phyloP scores from a whole-genome alignment of 2,797 vertebrate genomes.

The Glyptemys insculpta region DNA sequence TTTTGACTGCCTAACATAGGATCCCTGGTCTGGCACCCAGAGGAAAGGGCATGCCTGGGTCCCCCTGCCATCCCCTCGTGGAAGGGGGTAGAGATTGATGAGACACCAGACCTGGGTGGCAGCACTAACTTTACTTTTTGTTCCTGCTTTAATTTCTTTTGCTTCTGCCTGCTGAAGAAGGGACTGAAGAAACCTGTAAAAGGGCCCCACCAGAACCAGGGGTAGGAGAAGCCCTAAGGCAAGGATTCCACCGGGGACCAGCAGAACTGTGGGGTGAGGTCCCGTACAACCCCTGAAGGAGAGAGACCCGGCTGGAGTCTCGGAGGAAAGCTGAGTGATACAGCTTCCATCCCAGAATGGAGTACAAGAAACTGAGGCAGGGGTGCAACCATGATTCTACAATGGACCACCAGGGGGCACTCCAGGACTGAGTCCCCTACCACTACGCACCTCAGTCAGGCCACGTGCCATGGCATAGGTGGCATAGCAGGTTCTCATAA shows the following conservation, averaged over 20 bases:
- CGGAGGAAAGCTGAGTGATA: neutral
- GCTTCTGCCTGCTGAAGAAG: neutral
- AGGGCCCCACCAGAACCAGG: too few relatives aligned
- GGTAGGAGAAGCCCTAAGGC: neutral
- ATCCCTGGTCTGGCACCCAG: too few relatives aligned
- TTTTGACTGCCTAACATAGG: too few relatives aligned
- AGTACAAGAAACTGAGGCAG: neutral
- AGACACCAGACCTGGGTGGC: too few relatives aligned
- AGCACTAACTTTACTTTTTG: neutral
- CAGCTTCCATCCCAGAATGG: neutral
- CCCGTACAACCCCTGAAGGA: neutral
- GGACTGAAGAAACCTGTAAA: neutral
- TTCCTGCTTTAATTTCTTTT: neutral
- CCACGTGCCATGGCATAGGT: too few relatives aligned
- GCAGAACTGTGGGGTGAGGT: neutral
- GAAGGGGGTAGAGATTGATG: neutral
- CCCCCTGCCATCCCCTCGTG: neutral
- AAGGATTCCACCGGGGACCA: neutral
- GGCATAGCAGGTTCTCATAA: neutral
- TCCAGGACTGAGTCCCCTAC: too few relatives aligned
- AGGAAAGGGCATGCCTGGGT: neutral
- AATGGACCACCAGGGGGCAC: too few relatives aligned
- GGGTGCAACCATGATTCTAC: too few relatives aligned
- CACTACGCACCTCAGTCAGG: too few relatives aligned
- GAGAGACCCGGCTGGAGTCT: neutral